phyloP scores from a whole-genome alignment of 1,140 invertebrate species.

The Habropoda laboriosa region DNA sequence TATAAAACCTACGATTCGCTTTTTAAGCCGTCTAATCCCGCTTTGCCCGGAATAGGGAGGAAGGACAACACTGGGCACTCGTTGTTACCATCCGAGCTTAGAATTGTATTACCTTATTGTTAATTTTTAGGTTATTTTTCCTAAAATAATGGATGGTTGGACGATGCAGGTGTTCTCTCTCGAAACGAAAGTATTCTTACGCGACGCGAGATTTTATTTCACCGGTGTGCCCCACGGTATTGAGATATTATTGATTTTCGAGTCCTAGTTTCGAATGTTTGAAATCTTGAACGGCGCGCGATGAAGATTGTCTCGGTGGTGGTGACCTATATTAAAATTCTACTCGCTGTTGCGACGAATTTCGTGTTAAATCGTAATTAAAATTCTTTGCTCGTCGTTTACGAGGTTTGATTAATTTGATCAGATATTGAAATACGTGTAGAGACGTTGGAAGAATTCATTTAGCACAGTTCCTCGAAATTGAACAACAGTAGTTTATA shows the following conservation, averaged over 20 bases:
- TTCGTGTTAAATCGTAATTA: neutral
- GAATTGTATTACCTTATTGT: neutral
- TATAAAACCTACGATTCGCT: constrained; percentile 17
- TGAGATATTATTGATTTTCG: neutral
- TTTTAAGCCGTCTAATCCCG: constrained; percentile 20
- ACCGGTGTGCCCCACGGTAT: neutral
- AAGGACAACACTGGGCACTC: no score
- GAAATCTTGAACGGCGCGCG: neutral
- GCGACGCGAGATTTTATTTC: neutral
- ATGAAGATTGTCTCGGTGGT: neutral
- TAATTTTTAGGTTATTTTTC: no score
- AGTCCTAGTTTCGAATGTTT: neutral
- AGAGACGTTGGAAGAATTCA: no score
- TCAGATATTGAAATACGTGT: no score
- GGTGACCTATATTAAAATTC: neutral
- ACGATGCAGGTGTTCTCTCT: no score
- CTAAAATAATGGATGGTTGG: no score
- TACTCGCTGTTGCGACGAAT: neutral
- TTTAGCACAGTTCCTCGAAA: no score
- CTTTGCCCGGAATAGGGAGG: neutral
- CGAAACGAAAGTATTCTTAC: no score
- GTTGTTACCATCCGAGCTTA: neutral
- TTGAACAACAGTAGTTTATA: no score
- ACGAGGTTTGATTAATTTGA: no score
- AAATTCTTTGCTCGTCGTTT: neutral